Conservation (phyloP, 1,140 invertebrate species). For the Varroa destructor region DNA sequence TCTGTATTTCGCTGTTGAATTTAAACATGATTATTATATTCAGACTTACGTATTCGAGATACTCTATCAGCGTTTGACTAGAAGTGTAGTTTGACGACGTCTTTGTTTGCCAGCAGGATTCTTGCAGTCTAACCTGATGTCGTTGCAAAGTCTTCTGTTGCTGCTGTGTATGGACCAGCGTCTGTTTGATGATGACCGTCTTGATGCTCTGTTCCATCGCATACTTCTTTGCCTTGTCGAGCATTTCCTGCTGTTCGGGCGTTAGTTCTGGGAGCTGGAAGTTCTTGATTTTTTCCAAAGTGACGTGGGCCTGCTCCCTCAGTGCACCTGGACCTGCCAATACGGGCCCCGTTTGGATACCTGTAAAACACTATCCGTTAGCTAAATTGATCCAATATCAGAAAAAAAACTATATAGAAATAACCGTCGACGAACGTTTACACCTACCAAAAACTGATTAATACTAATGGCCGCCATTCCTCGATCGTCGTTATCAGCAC, state of each 20-base stretch:
- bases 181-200: conserved; percentile 96
- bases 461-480: too few species aligned
- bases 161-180: conserved; percentile 89
- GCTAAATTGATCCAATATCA: not conserved
- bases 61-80: too few species aligned
- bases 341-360: conserved; percentile 42
- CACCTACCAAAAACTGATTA: too few species aligned
- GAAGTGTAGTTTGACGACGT: too few species aligned
- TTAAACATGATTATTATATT: too few species aligned
- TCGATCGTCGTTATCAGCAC: not conserved
- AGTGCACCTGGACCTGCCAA: conserved; percentile 47
- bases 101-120: not conserved
- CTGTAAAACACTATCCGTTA: conserved; percentile 34
- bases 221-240: conserved; percentile 93
- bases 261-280: conserved; percentile 63
- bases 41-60: too few species aligned
- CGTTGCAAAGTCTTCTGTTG: conserved; percentile 66
- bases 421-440: too few species aligned
- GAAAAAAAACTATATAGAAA: not conserved
- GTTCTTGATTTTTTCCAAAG: conserved; percentile 53
- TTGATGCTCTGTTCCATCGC: conserved; percentile 99
- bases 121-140: conserved; percentile 49
- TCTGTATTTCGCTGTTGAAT: too few species aligned
- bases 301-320: conserved; percentile 43
- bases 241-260: conserved; percentile 67